Percentiles rank a stretch among this genome's conserved stretches.
Conservation (phyloP, 2,888 invertebrate species). For the Julus scandinavius region DNA sequence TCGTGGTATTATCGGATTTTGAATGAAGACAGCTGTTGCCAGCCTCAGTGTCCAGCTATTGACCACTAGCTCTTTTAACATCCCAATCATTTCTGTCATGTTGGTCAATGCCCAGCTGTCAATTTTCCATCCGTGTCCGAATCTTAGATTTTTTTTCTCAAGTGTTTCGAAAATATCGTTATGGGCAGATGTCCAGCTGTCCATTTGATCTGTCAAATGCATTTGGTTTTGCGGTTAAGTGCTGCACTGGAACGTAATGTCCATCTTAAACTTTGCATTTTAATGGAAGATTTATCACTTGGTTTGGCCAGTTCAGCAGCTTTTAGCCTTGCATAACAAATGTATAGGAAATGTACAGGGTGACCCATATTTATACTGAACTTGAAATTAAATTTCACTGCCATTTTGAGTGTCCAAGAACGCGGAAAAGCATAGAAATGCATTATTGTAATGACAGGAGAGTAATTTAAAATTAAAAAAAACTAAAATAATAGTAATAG, state of each 20-base stretch:
- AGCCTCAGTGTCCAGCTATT: slow-evolving; percentile 32
- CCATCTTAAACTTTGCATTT: not conserved
- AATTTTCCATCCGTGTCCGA: not conserved
- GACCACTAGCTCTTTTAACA: slow-evolving; percentile 21
- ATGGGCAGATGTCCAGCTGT: not conserved
- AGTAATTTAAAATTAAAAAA: too few species aligned
- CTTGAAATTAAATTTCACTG: too few species aligned
- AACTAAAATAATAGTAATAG: too few species aligned
- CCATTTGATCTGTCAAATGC: not conserved
- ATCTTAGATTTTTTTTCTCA: not conserved
- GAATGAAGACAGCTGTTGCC: not conserved
- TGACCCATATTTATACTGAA: too few species aligned
- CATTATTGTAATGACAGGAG: too few species aligned
- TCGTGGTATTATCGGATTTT: slow-evolving; percentile 36
- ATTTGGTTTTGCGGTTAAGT: not conserved
- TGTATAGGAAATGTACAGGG: too few species aligned
- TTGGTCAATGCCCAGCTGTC: slow-evolving; percentile 17
- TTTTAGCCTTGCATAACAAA: not conserved
- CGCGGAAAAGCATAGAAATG: too few species aligned
- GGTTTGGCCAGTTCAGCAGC: not conserved
- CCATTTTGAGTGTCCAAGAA: too few species aligned
- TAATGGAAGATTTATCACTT: not conserved
- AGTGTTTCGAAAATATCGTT: not conserved
- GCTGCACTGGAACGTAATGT: not conserved
- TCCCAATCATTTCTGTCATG: slow-evolving; percentile 39